Evolutionary conservation across 1,140 invertebrate genomes (phyloP).

Genomic region (Limonius californicus): DNA sequence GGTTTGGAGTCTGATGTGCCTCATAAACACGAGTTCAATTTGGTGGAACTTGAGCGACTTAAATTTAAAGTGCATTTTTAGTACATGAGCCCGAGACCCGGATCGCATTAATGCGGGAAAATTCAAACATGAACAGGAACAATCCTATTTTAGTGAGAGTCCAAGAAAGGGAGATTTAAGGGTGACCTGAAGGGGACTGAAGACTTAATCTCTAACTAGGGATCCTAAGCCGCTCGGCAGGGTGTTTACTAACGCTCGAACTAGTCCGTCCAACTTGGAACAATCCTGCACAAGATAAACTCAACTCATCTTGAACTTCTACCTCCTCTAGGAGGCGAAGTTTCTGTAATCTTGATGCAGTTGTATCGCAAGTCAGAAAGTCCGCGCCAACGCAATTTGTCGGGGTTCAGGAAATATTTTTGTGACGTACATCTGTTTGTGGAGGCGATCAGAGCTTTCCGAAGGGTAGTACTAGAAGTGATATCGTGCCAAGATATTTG

Average conservation of each 20-base stretch:
- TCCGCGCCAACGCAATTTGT: neutral
- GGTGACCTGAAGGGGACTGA: conserved; percentile 25
- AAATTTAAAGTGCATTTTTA: too few relatives aligned
- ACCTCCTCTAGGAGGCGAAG: neutral
- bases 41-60: too few relatives aligned
- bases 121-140: conserved; percentile 9
- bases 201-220: conserved; percentile 26
- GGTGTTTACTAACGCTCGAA: conserved; percentile 32
- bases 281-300: conserved; percentile 33
- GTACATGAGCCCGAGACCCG: neutral
- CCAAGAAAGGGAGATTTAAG: conserved; percentile 23
- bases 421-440: too few relatives aligned
- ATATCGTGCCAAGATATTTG: too few relatives aligned
- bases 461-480: too few relatives aligned
- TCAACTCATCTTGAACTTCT: conserved; percentile 25
- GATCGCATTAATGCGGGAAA: conserved; percentile 8
- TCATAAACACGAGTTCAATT: too few relatives aligned
- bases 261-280: conserved; percentile 31
- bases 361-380: neutral
- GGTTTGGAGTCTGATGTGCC: neutral
- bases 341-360: neutral
- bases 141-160: conserved; percentile 9
- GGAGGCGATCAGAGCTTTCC: too few relatives aligned
- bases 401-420: too few relatives aligned
- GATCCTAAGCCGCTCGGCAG: conserved; percentile 24